Conservation (phyloP, 2,113 vertebrate genomes). For the Gallinago paraguaiae region DNA sequence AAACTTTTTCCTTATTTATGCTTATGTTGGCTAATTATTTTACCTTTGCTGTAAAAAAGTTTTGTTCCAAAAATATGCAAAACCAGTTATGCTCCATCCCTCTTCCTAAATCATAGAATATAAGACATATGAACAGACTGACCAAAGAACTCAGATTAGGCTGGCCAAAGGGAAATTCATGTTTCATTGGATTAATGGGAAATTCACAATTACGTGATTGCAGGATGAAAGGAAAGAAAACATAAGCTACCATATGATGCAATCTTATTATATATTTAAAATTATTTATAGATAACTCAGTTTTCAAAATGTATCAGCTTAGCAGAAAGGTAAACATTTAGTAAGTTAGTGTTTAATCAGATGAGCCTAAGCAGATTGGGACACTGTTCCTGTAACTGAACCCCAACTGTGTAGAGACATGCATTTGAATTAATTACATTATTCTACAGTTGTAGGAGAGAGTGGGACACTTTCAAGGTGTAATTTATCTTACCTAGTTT, state of each 20-base stretch:
- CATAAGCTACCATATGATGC: background rate
- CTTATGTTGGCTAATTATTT: background rate
- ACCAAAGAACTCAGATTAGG: background rate
- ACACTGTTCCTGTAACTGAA: background rate
- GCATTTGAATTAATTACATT: background rate
- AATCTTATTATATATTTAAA: background rate
- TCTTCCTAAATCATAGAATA: background rate
- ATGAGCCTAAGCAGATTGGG: fast-evolving
- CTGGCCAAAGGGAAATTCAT: background rate
- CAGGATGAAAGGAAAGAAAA: background rate
- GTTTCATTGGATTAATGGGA: too few species aligned
- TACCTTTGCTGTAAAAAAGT: background rate
- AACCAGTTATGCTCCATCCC: background rate
- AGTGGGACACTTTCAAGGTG: background rate
- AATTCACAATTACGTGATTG: background rate
- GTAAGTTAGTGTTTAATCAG: background rate
- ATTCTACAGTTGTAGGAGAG: background rate
- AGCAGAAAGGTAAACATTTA: background rate
- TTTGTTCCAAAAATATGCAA: background rate
- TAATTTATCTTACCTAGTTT: background rate
- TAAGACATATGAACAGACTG: background rate
- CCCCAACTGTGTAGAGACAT: background rate
- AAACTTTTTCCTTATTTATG: background rate
- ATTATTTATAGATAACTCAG: background rate
- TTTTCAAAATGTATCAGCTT: background rate